Percentiles rank a stretch among this genome's conserved stretches.
phyloP scores from a whole-genome alignment of 2,888 invertebrate species.

The Tenthredo notha region DNA sequence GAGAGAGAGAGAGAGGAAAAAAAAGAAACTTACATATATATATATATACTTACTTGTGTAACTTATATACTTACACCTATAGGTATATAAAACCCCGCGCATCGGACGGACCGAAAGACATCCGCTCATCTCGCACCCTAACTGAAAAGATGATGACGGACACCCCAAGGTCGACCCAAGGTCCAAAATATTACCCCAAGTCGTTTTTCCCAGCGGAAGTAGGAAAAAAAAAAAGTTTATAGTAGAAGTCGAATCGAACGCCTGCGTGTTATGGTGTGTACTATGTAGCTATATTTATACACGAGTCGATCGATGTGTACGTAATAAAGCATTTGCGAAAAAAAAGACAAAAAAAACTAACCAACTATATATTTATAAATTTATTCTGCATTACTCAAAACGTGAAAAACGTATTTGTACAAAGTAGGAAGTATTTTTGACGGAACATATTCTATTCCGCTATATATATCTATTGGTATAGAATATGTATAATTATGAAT shows the following conservation, averaged over 20 bases:
- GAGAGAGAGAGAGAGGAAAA: not conserved
- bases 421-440: not conserved
- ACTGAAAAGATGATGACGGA: constrained; percentile 10
- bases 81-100: not conserved
- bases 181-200: not conserved
- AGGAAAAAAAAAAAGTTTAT: not conserved
- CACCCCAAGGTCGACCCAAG: not conserved
- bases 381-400: not conserved
- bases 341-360: not conserved
- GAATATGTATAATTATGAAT: not conserved
- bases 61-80: constrained; percentile 1
- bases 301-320: not conserved
- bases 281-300: not conserved
- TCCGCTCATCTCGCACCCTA: not conserved
- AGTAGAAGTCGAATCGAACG: not conserved
- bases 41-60: not conserved
- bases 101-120: not conserved
- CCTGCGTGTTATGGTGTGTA: not conserved
- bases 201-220: constrained; percentile 2
- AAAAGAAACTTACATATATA: not conserved
- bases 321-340: not conserved
- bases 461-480: not conserved
- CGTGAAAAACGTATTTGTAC: not conserved
- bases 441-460: not conserved
- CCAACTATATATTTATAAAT: not conserved